Evolutionary conservation across 2,888 invertebrate species (phyloP).

Genomic region (Dryobotodes eremita): DNA sequence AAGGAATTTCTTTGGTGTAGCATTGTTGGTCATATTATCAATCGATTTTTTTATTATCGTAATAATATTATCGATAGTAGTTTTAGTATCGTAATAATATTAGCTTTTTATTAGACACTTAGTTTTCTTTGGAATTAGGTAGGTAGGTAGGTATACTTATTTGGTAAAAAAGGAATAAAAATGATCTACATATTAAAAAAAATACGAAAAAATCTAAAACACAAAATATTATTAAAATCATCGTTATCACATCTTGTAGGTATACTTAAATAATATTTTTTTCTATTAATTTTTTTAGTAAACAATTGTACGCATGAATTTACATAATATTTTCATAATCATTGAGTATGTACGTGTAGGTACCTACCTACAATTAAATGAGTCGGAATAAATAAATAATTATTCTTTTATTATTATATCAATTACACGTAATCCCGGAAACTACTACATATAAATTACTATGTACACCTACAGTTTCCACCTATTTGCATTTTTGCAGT

Average conservation of each 20-base stretch:
- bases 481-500: background rate
- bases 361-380: background rate
- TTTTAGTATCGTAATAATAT: background rate
- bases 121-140: too few relatives aligned
- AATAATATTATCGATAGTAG: background rate
- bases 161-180: too few relatives aligned
- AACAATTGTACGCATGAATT: background rate
- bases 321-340: background rate
- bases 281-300: background rate
- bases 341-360: background rate
- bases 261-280: too few relatives aligned
- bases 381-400: background rate
- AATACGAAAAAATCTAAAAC: too few relatives aligned
- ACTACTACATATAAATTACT: background rate
- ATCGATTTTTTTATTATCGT: background rate
- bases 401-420: conserved; percentile 2
- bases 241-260: background rate
- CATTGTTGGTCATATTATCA: background rate
- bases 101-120: too few relatives aligned
- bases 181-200: too few relatives aligned
- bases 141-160: too few relatives aligned
- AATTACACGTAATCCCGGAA: conserved; percentile 7
- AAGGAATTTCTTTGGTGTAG: conserved; percentile 1
- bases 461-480: background rate
- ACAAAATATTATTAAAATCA: too few relatives aligned